phyloP scores from a whole-genome alignment of 2,888 invertebrate genomes.

The Ptilodon capucinus region DNA sequence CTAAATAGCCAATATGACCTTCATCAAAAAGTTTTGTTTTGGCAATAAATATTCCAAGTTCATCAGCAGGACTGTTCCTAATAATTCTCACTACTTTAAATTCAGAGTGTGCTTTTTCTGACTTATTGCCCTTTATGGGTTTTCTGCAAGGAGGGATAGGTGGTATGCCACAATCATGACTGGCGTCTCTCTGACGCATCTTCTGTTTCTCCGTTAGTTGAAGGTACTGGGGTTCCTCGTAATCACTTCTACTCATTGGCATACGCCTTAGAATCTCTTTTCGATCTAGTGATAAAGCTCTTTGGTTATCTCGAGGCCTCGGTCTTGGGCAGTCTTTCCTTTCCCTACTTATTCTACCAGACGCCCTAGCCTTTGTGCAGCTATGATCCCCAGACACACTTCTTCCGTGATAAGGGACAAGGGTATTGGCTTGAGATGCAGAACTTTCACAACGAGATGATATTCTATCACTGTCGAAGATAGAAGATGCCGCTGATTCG shows the following conservation, averaged over 20 bases:
- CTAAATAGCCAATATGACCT: conserved; percentile 85
- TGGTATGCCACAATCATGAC: conserved; percentile 70
- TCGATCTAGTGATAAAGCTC: conserved; percentile 80
- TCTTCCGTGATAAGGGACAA: conserved; percentile 69
- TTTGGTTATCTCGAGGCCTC: conserved; percentile 69
- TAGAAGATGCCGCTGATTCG: conserved; percentile 86
- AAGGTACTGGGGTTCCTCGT: conserved; percentile 70
- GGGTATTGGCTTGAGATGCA: conserved; percentile 67
- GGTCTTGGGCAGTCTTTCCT: conserved; percentile 60
- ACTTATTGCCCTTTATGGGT: conserved; percentile 52
- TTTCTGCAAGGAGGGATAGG: conserved; percentile 77
- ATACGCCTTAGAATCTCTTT: conserved; percentile 78
- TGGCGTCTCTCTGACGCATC: conserved; percentile 72
- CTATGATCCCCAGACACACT: conserved; percentile 78
- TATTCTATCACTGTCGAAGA: conserved; percentile 82
- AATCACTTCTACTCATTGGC: conserved; percentile 65
- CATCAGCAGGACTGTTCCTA: conserved; percentile 82
- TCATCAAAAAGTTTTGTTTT: conserved; percentile 84
- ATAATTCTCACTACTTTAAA: conserved; percentile 81
- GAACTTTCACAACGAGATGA: conserved; percentile 80
- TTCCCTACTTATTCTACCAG: conserved; percentile 70
- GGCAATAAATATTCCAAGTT: conserved; percentile 88
- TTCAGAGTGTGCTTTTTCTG: conserved; percentile 57
- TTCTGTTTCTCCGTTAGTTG: conserved; percentile 77
- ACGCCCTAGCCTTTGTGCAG: conserved; percentile 60